These are phyloP conservation scores for Teleogryllus occipitalis DNA, from an alignment of 1,140 invertebrate species.

Conservation along the genomic window DNA sequence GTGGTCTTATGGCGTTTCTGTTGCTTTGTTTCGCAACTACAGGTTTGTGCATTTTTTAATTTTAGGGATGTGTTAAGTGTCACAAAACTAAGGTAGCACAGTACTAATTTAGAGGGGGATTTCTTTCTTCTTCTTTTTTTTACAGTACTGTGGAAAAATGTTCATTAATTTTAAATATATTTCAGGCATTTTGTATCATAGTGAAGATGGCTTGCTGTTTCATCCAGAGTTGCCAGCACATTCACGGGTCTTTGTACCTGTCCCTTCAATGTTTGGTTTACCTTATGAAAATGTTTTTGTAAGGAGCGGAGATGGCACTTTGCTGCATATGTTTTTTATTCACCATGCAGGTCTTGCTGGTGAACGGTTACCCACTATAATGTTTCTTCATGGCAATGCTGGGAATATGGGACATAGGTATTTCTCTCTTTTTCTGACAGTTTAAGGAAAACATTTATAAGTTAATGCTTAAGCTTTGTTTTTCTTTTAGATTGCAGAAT, in stretches of 20 bases:
- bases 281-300: slow-evolving; percentile 78
- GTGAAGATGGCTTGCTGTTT: slow-evolving; percentile 78
- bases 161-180: not conserved
- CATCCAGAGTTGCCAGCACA: slow-evolving; percentile 82
- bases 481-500: slow-evolving; percentile 54
- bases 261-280: slow-evolving; percentile 72
- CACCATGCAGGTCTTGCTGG: slow-evolving; percentile 60
- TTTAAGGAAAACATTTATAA: not conserved
- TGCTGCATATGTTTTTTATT: slow-evolving; percentile 80
- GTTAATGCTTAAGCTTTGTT: not conserved
- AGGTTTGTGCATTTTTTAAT: slow-evolving; percentile 39
- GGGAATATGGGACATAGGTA: slow-evolving; percentile 91
- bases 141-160: not conserved
- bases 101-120: not conserved
- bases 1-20: slow-evolving; percentile 58
- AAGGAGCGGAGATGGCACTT: slow-evolving; percentile 66
- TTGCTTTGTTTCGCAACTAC: slow-evolving; percentile 57
- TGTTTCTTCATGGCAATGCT: slow-evolving; percentile 93
- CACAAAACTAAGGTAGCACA: not conserved
- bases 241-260: slow-evolving; percentile 75
- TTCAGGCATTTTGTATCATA: slow-evolving; percentile 70
- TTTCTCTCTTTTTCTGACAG: not conserved
- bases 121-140: not conserved
- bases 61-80: not conserved
- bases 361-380: slow-evolving; percentile 61